Base-by-base conservation (phyloP, 2,888 invertebrate species). In the Synanthedon tipuliformis region DNA sequence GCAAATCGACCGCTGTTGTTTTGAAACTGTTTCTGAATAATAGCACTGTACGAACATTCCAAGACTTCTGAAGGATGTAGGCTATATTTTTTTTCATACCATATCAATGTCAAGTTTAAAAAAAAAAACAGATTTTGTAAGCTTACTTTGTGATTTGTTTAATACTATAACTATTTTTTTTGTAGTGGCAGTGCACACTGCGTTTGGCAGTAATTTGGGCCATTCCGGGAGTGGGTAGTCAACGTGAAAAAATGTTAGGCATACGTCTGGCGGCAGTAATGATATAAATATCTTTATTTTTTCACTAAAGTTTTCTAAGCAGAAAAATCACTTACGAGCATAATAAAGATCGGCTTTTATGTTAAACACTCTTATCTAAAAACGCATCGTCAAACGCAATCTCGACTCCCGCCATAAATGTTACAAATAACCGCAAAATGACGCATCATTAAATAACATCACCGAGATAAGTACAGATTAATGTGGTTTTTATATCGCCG, bases 401-500 rank as follows among this genome's bases (percentile, higher is more conserved):
- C 73, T 73, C 73, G 73, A 75, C 69, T 70, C 68, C 70, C 66
- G 62, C 73, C 78, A 74, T 80, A 80, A 84, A 81, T 76, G 81
- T 78, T 76, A 84, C 85, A 85, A 86, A 87, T 84, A 87, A 85
- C 82, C 79, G 70, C 78, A 73, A 75, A 84, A 84, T 68, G 83
- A 71, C 78, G 79, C 76, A 68, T 82, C 86, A 85, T 87, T 87
- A 87, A 86, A 86, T 83, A 83, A 81, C 81, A 85, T 73, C 72
- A 73, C 67, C 74, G 69, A 85, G 86, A 87, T 87, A 87, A 82
- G 81, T 77, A 65, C 63, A 82, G 83, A 86, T 87, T 85, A 87
- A 86, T 87, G 84, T 70, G 75, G 68, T 74, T 86, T 85, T 86
- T 85, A 79, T 79, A 81, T 78, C 75, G 71, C 57, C 61, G 63